Base-by-base conservation (phyloP, 2,888 invertebrate genomes). In the Luperina testacea region DNA sequence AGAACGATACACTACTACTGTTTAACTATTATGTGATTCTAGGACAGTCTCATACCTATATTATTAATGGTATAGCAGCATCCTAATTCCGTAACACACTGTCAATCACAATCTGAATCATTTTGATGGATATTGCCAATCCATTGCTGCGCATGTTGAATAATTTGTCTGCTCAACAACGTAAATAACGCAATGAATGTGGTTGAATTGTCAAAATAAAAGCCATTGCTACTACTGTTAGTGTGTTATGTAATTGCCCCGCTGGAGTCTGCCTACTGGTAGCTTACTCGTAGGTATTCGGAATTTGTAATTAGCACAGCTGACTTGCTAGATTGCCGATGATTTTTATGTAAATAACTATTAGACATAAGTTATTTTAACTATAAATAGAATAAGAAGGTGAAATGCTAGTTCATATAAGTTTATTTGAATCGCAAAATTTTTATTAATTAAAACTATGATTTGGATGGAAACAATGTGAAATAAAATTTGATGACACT, bases 271-370 rank as follows among this genome's bases (percentile, higher is more conserved):
- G n/a, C 2, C 17, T 53, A 17, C 9, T 24, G 3, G 17, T n/a
- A 70, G 9, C 15, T 15, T 53, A n/a, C n/a, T n/a, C n/a, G n/a
- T n/a, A 70, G 24, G 13, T 32, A n/a, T 48, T 48, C 8, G 0
- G 9, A n/a, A 61, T 73, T 48, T 61, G n/a, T 51, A 51, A 38
- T 72, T 15, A 38, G 5, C n/a, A n/a, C 45, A 61, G 20, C 15
- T 20, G 13, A 53, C 59, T 70, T 59, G 64, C 42, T 45, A n/a
- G 17, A 61, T 63, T 27, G 3, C n/a, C 27, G n/a, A 74, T 38
- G 11, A 13, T 0, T n/a, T 45, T 57, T 61, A 65, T 83, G 83
- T 83, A 84, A 76, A 83, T 80, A 83, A 45, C 15, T 42, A 38
- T 59, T 83, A 64, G 32, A 38, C 1, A 20, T 77, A 64, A 67